Percentiles rank a stretch among this genome's conserved stretches.
Conservation (phyloP, 2,113 vertebrate species). For the Pseudonaja textilis region DNA sequence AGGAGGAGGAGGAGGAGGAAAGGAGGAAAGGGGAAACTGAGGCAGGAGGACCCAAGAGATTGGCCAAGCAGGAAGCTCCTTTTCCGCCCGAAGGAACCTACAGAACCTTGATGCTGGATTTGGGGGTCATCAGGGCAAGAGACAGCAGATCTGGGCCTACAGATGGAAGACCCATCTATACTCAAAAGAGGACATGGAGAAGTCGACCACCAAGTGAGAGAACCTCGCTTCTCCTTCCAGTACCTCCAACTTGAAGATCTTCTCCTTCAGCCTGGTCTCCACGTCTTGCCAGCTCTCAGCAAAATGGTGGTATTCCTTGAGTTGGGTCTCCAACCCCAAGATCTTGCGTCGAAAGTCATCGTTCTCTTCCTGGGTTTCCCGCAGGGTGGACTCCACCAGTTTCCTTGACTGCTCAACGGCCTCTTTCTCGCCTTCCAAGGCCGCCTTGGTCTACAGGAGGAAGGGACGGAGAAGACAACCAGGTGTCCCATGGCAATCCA, state of each 20-base stretch:
- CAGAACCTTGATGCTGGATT: background rate
- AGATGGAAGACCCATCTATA: background rate
- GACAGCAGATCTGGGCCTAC: background rate
- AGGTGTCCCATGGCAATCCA: background rate
- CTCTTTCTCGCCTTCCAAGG: slow-evolving; percentile 51
- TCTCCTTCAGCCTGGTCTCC: slow-evolving; percentile 70
- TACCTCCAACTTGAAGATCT: slow-evolving; percentile 71
- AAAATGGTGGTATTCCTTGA: slow-evolving; percentile 68
- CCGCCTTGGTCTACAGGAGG: slow-evolving; percentile 53
- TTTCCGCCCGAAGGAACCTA: background rate
- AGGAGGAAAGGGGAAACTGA: background rate
- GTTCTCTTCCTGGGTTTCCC: slow-evolving; percentile 66
- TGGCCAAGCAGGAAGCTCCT: background rate
- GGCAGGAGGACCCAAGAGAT: background rate
- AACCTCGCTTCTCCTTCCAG: background rate
- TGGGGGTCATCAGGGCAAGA: background rate
- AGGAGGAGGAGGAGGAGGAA: too few species aligned
- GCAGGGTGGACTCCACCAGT: slow-evolving; percentile 52
- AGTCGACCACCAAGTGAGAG: background rate
- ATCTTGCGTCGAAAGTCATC: slow-evolving; percentile 67
- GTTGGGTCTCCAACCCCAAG: slow-evolving; percentile 68
- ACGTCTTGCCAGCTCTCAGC: slow-evolving; percentile 67
- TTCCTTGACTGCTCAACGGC: slow-evolving; percentile 51
- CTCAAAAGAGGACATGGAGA: background rate
- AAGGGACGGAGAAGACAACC: background rate